Evolutionary conservation across 2,888 invertebrate genomes (phyloP), one percentile per base, ranked within the genome.

Genomic region (Chalcis sispes): DNA sequence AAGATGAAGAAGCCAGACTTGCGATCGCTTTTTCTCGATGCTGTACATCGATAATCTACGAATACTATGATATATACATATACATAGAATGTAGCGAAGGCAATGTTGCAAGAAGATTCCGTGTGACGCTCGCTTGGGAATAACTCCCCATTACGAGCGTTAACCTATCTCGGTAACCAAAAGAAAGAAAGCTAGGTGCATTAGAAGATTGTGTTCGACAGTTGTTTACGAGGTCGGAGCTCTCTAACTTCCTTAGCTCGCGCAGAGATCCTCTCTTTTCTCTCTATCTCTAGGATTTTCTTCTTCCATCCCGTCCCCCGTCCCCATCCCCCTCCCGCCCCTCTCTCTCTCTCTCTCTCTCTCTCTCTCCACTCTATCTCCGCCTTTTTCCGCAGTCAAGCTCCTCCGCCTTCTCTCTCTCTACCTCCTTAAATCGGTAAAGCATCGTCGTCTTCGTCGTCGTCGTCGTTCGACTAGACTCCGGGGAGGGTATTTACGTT

Each of bases 121-220:
- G n/a, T 64, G 75, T 29, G 58, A 52, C 56, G 54, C 20, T 20
- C 58, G 65, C 81, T 80, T 78, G 83, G 79, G 82, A 84, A 83
- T 86, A 86, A 85, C 85, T 86, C 83, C 81, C 85, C 84, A 84
- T 86, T 86, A 84, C 83, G 81, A 80, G 46, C 23, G 76, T 76
- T 77, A 77, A 79, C 76, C 78, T 75, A 77, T 81, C 78, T 66
- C 78, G 8, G 13, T 13, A 13, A 15, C 13, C 82, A 83, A 86
- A 85, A 85, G 83, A 83, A 84, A n/a, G n/a, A n/a, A 84, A 84
- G 82, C 80, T 76, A 80, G 80, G 84, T 85, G 87, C 87, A 88
- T 88, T 87, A 87, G 86, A 86, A 87, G 86, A 88, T 88, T 87
- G 87, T 86, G 87, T 86, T 87, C 87, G 87, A 85, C 85, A 85